Percentiles rank a stretch among this genome's conserved stretches.
These are phyloP conservation scores for Channallabes apus DNA, from an alignment of 2,797 vertebrate genomes.

Conservation along the genomic window DNA sequence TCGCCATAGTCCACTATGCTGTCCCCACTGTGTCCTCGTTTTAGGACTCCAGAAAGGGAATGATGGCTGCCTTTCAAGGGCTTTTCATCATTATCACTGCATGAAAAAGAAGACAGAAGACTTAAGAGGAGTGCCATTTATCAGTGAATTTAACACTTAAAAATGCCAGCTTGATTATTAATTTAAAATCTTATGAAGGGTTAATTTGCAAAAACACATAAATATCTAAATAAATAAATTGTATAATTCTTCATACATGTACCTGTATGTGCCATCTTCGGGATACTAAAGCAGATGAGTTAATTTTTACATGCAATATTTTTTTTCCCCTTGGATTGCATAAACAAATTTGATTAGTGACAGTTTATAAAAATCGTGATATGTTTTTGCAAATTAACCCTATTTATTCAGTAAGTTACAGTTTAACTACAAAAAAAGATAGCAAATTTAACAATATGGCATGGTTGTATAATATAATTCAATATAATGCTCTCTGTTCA, in stretches of 20 bases:
- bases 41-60: slow-evolving; percentile 84
- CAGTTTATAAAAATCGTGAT: no score
- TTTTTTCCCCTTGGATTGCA: no score
- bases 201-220: no score
- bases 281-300: no score
- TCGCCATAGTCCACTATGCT: slow-evolving; percentile 95
- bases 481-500: neutral
- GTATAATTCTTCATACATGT: no score
- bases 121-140: neutral
- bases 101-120: slow-evolving; percentile 28
- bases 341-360: no score
- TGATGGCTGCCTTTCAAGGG: slow-evolving; percentile 90
- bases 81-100: slow-evolving; percentile 94
- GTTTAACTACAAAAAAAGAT: neutral
- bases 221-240: no score
- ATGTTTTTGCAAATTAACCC: no score
- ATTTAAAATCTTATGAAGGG: neutral
- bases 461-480: neutral
- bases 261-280: no score
- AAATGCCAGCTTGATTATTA: neutral
- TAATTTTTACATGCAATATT: no score
- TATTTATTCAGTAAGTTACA: neutral
- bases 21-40: slow-evolving; percentile 89
- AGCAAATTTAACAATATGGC: neutral
- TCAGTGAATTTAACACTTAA: neutral